Evolutionary conservation across 2,113 vertebrate species (phyloP).

Genomic region (Microtus ochrogaster): DNA sequence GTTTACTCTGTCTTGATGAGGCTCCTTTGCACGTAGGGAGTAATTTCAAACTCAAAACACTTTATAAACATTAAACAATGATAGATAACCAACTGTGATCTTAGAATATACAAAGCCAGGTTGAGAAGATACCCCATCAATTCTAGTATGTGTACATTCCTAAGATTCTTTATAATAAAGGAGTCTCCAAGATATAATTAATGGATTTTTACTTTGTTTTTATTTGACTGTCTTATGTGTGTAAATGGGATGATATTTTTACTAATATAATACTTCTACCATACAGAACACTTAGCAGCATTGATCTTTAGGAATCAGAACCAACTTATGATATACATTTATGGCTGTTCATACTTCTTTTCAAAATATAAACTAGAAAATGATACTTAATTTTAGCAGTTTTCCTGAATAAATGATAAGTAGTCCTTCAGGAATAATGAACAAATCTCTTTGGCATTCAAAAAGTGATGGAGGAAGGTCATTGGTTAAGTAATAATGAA

Average conservation of each 20-base stretch:
- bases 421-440: not conserved
- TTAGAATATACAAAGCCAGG: not conserved
- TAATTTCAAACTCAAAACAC: constrained; percentile 21
- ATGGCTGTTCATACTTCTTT: not conserved
- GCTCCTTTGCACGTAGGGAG: not conserved
- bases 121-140: not conserved
- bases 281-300: not conserved
- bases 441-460: not conserved
- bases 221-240: constrained; percentile 1
- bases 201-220: constrained; percentile 44
- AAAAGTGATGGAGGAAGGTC: too few species aligned
- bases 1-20: constrained; percentile 22
- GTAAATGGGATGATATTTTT: not conserved
- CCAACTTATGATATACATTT: rapidly evolving
- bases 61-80: constrained; percentile 53
- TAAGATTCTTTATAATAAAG: constrained; percentile 29
- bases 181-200: not conserved
- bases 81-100: constrained; percentile 39
- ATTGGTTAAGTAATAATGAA: too few species aligned
- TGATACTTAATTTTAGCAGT: not conserved
- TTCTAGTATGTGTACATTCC: not conserved
- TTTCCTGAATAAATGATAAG: not conserved
- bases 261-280: not conserved
- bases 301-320: not conserved
- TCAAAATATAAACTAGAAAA: not conserved